Evolutionary conservation across 2,888 invertebrate genomes (phyloP).

Genomic region (Scaptomyza polygonia): DNA sequence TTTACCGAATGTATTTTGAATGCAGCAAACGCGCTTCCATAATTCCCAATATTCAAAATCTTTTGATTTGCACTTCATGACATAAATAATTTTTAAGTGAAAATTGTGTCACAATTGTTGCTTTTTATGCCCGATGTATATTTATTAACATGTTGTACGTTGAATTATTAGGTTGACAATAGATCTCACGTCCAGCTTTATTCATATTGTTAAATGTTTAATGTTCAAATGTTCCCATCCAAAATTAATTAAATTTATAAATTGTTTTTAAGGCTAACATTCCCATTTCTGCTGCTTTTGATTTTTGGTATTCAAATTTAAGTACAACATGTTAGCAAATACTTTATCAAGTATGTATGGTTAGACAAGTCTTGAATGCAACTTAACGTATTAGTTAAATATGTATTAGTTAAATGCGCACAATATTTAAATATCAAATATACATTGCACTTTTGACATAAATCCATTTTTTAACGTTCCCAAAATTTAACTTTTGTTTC

Average conservation of each 20-base stretch:
- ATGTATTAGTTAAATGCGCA: constrained; percentile 30
- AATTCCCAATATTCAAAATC: constrained; percentile 1
- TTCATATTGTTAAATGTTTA: not conserved
- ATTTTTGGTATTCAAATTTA: not conserved
- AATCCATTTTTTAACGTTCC: not conserved
- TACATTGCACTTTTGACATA: constrained; percentile 13
- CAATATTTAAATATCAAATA: constrained; percentile 18
- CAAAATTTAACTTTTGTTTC: constrained; percentile 14
- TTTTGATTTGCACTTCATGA: constrained; percentile 37
- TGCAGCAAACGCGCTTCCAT: constrained; percentile 51
- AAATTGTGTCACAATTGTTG: constrained; percentile 36
- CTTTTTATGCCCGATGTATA: constrained; percentile 8
- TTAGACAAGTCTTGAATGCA: constrained; percentile 24
- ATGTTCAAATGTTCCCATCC: not conserved
- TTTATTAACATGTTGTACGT: constrained; percentile 22
- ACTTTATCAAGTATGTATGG: constrained; percentile 17
- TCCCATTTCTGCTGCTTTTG: not conserved
- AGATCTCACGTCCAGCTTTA: constrained; percentile 1
- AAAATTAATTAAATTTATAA: not conserved
- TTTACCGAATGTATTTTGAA: constrained; percentile 47
- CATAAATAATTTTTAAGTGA: constrained; percentile 14
- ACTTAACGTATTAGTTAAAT: constrained; percentile 28
- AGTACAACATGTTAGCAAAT: constrained; percentile 26
- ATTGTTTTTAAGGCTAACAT: too few relatives aligned
- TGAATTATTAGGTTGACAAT: not conserved